Conservation (phyloP, 2,888 invertebrate genomes). For the Aspidiotus destructor region DNA sequence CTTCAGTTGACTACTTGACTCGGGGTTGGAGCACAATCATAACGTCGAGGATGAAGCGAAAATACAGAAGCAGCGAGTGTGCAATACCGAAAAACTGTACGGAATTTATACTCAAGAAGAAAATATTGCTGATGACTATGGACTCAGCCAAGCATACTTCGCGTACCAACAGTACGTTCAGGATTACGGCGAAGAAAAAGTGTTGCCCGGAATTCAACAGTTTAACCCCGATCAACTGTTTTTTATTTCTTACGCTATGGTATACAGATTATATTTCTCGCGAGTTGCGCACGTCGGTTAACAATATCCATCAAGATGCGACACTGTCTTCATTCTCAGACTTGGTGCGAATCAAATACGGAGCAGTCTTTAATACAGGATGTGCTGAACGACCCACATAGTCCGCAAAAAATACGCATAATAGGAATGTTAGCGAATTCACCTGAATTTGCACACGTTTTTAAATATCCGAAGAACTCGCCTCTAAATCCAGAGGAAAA, state of each 20-base stretch:
- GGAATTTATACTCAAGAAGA: conserved; percentile 72
- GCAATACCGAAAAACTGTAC: conserved; percentile 39
- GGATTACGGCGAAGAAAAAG: conserved; percentile 45
- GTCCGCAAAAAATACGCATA: conserved; percentile 60
- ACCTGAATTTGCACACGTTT: conserved; percentile 63
- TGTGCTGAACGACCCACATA: conserved; percentile 59
- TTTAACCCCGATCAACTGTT: conserved; percentile 65
- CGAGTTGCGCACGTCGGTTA: not conserved
- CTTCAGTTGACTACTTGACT: no score
- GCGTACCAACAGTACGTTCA: conserved; percentile 50
- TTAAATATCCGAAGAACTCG: conserved; percentile 70
- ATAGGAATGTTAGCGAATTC: conserved; percentile 61
- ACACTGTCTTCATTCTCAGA: conserved; percentile 45
- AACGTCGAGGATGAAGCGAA: no score
- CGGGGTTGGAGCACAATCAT: no score
- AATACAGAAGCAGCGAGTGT: no score
- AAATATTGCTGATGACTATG: conserved; percentile 86
- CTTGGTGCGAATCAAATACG: conserved; percentile 74
- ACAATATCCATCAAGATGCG: not conserved
- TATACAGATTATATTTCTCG: conserved; percentile 38
- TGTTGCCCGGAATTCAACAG: conserved; percentile 56
- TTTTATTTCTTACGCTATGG: conserved; percentile 70
- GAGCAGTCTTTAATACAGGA: conserved; percentile 57
- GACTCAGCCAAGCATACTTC: conserved; percentile 65
- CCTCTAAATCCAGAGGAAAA: conserved; percentile 78